Evolutionary conservation across 2,113 vertebrate genomes (phyloP).

Genomic region (Hemiscyllium ocellatum): DNA sequence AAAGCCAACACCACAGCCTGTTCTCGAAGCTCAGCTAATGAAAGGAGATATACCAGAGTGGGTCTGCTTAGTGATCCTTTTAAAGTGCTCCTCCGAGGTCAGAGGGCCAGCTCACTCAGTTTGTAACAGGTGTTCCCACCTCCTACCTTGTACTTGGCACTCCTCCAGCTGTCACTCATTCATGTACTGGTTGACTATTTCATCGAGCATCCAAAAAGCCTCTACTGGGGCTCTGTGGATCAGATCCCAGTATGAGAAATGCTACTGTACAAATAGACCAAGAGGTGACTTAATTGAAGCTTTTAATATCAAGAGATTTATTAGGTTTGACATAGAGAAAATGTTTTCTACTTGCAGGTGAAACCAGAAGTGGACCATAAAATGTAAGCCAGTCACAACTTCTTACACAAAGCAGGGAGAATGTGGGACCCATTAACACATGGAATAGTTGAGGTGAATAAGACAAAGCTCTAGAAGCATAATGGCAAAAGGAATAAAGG

Average conservation of each 20-base stretch:
- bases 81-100: too few species aligned
- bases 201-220: too few species aligned
- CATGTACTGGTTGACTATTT: too few species aligned
- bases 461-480: background rate
- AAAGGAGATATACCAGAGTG: background rate
- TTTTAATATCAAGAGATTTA: background rate
- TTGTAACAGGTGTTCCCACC: too few species aligned
- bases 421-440: background rate
- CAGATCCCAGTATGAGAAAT: too few species aligned
- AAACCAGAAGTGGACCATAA: too few species aligned
- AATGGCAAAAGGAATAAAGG: background rate
- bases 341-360: background rate
- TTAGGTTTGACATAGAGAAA: background rate
- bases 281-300: background rate
- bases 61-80: background rate
- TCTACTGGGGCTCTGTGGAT: too few species aligned
- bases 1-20: background rate
- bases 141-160: too few species aligned
- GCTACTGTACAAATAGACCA: background rate
- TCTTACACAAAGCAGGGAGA: background rate
- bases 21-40: background rate
- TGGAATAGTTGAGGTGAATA: background rate
- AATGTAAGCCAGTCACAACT: background rate
- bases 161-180: too few species aligned
- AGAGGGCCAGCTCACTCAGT: background rate